Evolutionary conservation across 2,797 vertebrate genomes (phyloP), one percentile per base, ranked within the genome.

Genomic region (Cirrhinus molitorella): DNA sequence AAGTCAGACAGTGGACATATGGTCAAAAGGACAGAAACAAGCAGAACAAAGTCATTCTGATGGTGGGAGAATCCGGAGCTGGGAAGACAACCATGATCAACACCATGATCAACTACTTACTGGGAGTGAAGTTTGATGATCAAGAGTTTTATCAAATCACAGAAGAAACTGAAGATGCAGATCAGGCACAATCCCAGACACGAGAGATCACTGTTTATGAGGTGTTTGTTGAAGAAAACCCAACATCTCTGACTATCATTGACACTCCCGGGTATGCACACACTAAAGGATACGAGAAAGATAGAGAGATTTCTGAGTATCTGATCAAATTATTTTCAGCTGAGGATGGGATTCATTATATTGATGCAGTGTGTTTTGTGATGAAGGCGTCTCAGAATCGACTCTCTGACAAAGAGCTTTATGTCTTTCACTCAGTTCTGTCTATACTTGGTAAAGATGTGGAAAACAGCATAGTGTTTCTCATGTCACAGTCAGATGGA

Each of bases 81-180:
- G 88, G 87, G 19, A 89, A 89, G 79, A 76, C 83, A 23, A 87
- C 85, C 34, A 21, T 88, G 2, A 88, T 88, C 51, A 89, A 87
- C 67, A 25, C 34, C 14, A 76, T 88, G 74, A 59, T 79, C 12
- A 88, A 85, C 25, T 68, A 88, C 43, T 57, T 81, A 37, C 80
- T 88, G 9, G 83, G 80, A n/a, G 83, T 87, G 2, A 51, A 85
- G 55, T 85, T 70, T 71, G 9, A 34, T 14, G 73, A 88, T 45
- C 0, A 55, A 8, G 25, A 83, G 13, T 67, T 51, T 51, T 87
- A 81, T 85, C 45, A 88, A 23, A 85, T 88, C 43, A 77, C 79
- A 45, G 17, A 86, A 34, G 77, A 82, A 13, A 34, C 31, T 34
- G 65, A 70, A 6, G 47, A 16, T 34, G 31, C 31, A 21, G 40